Percentiles rank a stretch among this genome's conserved stretches.
Conservation (phyloP, 1,140 invertebrate species). For the Drosophila seguyi region DNA sequence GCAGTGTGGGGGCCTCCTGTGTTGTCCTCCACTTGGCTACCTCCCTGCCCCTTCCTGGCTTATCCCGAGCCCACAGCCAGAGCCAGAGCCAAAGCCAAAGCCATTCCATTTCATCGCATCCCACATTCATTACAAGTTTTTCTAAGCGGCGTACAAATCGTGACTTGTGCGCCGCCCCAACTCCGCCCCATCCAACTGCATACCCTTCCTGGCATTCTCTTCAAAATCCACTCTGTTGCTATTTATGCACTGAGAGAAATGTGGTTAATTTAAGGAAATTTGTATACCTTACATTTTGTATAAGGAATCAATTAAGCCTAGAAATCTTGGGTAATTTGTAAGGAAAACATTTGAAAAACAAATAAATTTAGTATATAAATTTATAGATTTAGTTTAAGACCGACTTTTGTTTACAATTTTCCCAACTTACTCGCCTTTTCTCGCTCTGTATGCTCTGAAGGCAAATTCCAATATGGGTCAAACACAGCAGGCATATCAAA, state of each 20-base stretch:
- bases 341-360: neutral
- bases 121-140: slow-evolving; percentile 73
- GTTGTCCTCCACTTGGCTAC: slow-evolving; percentile 26
- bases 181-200: slow-evolving; percentile 4
- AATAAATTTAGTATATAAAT: neutral
- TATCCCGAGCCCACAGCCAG: slow-evolving; percentile 13
- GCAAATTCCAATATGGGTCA: slow-evolving; percentile 84
- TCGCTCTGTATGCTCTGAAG: slow-evolving; percentile 33
- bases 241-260: neutral
- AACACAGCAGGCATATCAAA: slow-evolving; percentile 83
- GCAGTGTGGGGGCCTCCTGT: slow-evolving; percentile 7
- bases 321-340: too few relatives aligned
- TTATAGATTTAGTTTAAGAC: neutral
- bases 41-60: neutral
- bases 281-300: neutral
- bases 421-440: neutral
- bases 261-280: neutral
- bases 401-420: neutral
- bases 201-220: neutral
- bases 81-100: slow-evolving; percentile 18
- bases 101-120: slow-evolving; percentile 43
- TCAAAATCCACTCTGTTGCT: slow-evolving; percentile 31
- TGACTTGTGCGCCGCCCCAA: slow-evolving; percentile 53
- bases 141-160: slow-evolving; percentile 74
- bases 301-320: too few relatives aligned